Percentiles rank a stretch among this genome's conserved stretches.
These are phyloP conservation scores for Numenius phaeopus DNA, from an alignment of 2,797 vertebrate species.

Conservation along the genomic window DNA sequence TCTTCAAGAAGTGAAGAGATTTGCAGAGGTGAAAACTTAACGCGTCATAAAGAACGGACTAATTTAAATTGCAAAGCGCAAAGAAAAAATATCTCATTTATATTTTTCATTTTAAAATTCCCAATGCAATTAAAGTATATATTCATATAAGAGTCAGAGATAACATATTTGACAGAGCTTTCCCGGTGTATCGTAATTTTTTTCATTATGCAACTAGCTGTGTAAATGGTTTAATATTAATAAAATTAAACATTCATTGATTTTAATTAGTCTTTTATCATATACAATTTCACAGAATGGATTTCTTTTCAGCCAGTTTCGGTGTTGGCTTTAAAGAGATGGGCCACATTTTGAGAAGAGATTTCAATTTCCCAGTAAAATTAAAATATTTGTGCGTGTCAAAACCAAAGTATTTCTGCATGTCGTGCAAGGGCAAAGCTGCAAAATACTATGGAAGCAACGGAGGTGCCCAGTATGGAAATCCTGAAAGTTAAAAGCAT, in stretches of 20 bases:
- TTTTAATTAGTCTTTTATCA: constrained; percentile 14
- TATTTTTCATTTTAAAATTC: neutral
- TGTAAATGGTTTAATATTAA: neutral
- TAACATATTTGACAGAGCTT: neutral
- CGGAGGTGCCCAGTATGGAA: neutral
- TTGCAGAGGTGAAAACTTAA: neutral
- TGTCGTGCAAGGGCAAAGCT: neutral
- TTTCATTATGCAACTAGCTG: neutral
- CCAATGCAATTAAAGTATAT: neutral
- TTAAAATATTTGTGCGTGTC: neutral
- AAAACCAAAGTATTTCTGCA: neutral
- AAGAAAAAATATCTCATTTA: neutral
- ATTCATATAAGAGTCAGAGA: neutral
- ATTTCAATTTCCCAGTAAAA: neutral
- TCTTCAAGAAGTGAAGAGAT: constrained; percentile 15
- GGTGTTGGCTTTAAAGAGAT: neutral
- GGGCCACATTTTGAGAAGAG: neutral
- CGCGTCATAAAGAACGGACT: neutral
- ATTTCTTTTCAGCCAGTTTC: neutral
- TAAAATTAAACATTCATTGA: neutral
- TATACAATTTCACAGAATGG: neutral
- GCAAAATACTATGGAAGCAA: neutral
- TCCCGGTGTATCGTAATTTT: neutral
- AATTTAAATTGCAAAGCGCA: neutral
- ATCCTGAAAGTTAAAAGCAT: neutral